Percentiles rank a stretch among this genome's conserved stretches.
These are phyloP conservation scores for Drosophila truncata DNA, from an alignment of 1,140 invertebrate species.

Conservation along the genomic window DNA sequence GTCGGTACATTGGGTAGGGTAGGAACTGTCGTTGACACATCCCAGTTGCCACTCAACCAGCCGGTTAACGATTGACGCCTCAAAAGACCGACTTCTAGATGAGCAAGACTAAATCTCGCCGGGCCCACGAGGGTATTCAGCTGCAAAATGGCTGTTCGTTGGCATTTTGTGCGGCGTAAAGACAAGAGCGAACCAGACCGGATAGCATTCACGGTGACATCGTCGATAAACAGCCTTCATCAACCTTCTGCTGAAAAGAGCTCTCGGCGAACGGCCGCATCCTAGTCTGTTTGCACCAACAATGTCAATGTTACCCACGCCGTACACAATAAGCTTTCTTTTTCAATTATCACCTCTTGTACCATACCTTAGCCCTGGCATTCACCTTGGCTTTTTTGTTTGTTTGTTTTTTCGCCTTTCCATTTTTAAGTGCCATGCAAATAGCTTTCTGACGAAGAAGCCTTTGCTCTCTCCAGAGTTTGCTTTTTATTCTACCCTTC, in stretches of 20 bases:
- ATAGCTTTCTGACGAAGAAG: slow-evolving; percentile 44
- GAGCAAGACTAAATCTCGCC: neutral
- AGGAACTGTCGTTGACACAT: neutral
- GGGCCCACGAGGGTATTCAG: neutral
- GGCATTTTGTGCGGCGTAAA: neutral
- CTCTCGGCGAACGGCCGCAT: neutral
- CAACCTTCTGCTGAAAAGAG: neutral
- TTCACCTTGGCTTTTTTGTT: slow-evolving; percentile 2
- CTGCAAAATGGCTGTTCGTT: neutral
- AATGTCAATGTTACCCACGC: slow-evolving; percentile 66
- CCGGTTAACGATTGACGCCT: neutral
- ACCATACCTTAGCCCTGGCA: neutral
- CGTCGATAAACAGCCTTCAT: slow-evolving; percentile 2
- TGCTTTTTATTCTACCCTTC: slow-evolving; percentile 38
- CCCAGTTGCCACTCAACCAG: neutral
- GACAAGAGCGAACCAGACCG: neutral
- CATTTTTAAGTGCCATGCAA: slow-evolving; percentile 73
- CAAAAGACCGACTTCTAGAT: neutral
- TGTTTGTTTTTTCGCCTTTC: slow-evolving; percentile 28
- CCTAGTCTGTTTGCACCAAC: slow-evolving; percentile 31
- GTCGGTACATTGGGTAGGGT: neutral
- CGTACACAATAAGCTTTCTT: slow-evolving; percentile 44
- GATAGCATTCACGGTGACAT: neutral
- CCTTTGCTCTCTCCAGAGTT: slow-evolving; percentile 50
- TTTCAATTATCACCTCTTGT: slow-evolving; percentile 61